phyloP scores from a whole-genome alignment of 2,113 vertebrate genomes.

The Tiliqua scincoides region DNA sequence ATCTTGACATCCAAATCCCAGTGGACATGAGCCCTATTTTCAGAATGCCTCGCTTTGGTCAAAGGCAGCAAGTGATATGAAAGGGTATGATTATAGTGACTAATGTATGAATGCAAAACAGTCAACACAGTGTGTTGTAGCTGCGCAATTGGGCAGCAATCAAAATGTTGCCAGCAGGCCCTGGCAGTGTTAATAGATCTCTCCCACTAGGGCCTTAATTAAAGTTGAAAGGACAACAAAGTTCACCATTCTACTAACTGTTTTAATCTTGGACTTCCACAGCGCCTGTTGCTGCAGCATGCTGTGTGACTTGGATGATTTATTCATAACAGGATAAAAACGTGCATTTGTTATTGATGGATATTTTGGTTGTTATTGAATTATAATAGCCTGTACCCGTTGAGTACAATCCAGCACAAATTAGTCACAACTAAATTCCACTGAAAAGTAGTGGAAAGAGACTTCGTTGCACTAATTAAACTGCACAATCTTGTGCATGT shows the following conservation, averaged over 20 bases:
- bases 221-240: constrained; percentile 37
- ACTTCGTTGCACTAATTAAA: neutral
- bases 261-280: constrained; percentile 56
- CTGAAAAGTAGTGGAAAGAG: neutral
- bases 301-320: constrained; percentile 55
- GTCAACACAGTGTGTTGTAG: constrained; percentile 47
- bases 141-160: neutral
- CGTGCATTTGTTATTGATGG: constrained; percentile 55
- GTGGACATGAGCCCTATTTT: neutral
- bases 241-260: constrained; percentile 40
- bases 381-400: constrained; percentile 33
- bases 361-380: constrained; percentile 48
- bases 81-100: constrained; percentile 37
- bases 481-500: neutral
- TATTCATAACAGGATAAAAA: constrained; percentile 54
- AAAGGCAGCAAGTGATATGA: constrained; percentile 39
- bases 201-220: constrained; percentile 1
- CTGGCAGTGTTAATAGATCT: constrained; percentile 35
- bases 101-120: constrained; percentile 46
- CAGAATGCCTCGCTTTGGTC: neutral
- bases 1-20: neutral
- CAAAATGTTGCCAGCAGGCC: neutral
- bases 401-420: neutral
- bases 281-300: constrained; percentile 62
- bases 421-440: neutral